Percentiles rank a stretch among this genome's conserved stretches.
phyloP scores from a whole-genome alignment of 2,797 vertebrate species.

The Peromyscus aztecus region DNA sequence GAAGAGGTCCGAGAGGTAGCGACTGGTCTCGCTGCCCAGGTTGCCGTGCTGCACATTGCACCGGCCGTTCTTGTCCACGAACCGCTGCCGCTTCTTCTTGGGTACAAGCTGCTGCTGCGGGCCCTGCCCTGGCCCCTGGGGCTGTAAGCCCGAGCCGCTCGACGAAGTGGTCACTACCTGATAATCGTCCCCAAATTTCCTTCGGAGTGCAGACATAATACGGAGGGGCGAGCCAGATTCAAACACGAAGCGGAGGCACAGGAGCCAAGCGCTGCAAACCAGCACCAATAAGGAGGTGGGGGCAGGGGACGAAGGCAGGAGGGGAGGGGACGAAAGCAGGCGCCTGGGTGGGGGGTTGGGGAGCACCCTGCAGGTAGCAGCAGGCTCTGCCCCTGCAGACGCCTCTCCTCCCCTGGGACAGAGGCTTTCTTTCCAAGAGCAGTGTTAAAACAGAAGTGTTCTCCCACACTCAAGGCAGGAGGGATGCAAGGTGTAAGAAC shows the following conservation, averaged over 20 bases:
- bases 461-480: slow-evolving; percentile 60
- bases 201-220: slow-evolving; percentile 99
- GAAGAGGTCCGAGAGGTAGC: slow-evolving; percentile 98
- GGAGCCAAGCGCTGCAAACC: slow-evolving; percentile 79
- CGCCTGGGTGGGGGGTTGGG: background rate
- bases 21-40: slow-evolving; percentile 97
- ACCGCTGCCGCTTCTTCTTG: slow-evolving; percentile 87
- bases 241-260: slow-evolving; percentile 77
- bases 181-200: slow-evolving; percentile 99
- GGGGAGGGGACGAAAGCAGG: slow-evolving; percentile 49
- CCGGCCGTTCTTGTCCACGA: slow-evolving; percentile 99
- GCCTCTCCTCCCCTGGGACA: slow-evolving; percentile 59
- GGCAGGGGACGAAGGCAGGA: slow-evolving; percentile 64
- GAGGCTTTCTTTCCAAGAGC: slow-evolving; percentile 20
- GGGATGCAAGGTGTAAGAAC: slow-evolving; percentile 11
- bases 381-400: slow-evolving; percentile 15
- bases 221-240: slow-evolving; percentile 84
- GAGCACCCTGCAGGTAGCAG: slow-evolving; percentile 55
- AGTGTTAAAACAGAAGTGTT: slow-evolving; percentile 53
- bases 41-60: slow-evolving; percentile 99
- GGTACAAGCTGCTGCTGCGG: slow-evolving; percentile 93
- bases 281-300: slow-evolving; percentile 75
- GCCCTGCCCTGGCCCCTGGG: slow-evolving; percentile 93
- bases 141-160: slow-evolving; percentile 95
- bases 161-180: slow-evolving; percentile 99